Evolutionary conservation across 1,140 invertebrate genomes (phyloP).

Genomic region (Gyrodactylus bullatarudis): DNA sequence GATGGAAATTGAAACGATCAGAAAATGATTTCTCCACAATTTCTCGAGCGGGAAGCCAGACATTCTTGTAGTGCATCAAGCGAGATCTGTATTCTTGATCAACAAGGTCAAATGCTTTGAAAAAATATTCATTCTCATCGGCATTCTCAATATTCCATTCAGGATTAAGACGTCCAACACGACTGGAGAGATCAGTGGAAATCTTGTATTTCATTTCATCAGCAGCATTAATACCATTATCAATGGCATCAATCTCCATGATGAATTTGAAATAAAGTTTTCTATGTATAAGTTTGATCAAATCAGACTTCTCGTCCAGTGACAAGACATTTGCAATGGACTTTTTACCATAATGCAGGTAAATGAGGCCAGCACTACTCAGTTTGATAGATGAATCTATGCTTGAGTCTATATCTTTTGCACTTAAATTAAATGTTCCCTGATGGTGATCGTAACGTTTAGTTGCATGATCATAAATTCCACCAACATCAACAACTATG

Average conservation of each 20-base stretch:
- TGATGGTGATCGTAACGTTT: slow-evolving; percentile 81
- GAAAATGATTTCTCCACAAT: neutral
- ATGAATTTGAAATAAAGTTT: slow-evolving; percentile 59
- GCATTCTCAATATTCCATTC: slow-evolving; percentile 36
- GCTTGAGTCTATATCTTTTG: slow-evolving; percentile 25
- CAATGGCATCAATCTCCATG: slow-evolving; percentile 70
- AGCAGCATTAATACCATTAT: slow-evolving; percentile 44
- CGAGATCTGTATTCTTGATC: neutral
- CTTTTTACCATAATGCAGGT: slow-evolving; percentile 49
- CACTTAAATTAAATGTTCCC: slow-evolving; percentile 31
- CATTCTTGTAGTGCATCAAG: neutral
- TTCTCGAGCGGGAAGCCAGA: neutral
- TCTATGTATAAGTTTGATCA: slow-evolving; percentile 30
- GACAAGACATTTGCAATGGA: slow-evolving; percentile 26
- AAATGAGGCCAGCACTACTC: slow-evolving; percentile 73
- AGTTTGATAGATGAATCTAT: slow-evolving; percentile 33
- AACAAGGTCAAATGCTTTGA: neutral
- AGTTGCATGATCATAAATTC: slow-evolving; percentile 36
- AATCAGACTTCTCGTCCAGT: slow-evolving; percentile 7
- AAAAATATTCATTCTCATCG: slow-evolving; percentile 12
- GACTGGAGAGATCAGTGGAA: slow-evolving; percentile 34
- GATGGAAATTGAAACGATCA: neutral
- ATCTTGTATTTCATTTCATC: slow-evolving; percentile 36
- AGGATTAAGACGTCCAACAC: slow-evolving; percentile 45
- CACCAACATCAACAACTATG: slow-evolving; percentile 83